These are phyloP conservation scores for Anoplopoma fimbria DNA, from an alignment of 2,113 vertebrate genomes.

Conservation along the genomic window DNA sequence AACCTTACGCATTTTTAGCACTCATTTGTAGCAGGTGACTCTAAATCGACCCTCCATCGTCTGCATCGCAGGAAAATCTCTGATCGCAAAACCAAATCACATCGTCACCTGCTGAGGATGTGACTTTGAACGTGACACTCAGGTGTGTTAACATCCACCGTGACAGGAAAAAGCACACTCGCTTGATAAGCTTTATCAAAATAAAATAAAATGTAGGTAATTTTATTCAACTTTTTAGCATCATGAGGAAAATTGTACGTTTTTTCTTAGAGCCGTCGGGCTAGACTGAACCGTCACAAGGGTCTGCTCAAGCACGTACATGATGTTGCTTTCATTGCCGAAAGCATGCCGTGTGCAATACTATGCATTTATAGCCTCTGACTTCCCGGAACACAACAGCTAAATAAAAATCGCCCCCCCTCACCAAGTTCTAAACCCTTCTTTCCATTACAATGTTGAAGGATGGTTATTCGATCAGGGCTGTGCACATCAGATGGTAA, in stretches of 20 bases:
- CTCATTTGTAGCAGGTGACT: too few species aligned
- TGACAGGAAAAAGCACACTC: too few species aligned
- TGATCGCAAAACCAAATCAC: too few species aligned
- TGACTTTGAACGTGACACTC: too few species aligned
- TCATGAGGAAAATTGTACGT: background rate
- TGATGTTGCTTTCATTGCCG: constrained; percentile 14
- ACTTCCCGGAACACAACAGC: constrained; percentile 2
- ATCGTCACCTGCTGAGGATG: too few species aligned
- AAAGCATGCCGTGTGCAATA: background rate
- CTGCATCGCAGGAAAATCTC: too few species aligned
- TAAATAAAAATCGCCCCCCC: background rate
- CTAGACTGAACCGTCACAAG: background rate
- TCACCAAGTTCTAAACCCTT: background rate
- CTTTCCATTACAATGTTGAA: constrained; percentile 22
- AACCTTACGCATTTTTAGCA: too few species aligned
- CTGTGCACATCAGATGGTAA: constrained; percentile 2
- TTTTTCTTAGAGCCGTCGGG: background rate
- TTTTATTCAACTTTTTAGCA: background rate
- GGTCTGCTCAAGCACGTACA: background rate
- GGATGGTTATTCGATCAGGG: constrained; percentile 38
- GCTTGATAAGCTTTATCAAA: background rate
- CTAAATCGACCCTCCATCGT: too few species aligned
- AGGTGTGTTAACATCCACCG: too few species aligned
- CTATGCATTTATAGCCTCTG: constrained; percentile 6
- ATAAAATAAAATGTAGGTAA: background rate